Evolutionary conservation across 2,113 vertebrate genomes (phyloP).

Genomic region (Xyliphius kryptos): DNA sequence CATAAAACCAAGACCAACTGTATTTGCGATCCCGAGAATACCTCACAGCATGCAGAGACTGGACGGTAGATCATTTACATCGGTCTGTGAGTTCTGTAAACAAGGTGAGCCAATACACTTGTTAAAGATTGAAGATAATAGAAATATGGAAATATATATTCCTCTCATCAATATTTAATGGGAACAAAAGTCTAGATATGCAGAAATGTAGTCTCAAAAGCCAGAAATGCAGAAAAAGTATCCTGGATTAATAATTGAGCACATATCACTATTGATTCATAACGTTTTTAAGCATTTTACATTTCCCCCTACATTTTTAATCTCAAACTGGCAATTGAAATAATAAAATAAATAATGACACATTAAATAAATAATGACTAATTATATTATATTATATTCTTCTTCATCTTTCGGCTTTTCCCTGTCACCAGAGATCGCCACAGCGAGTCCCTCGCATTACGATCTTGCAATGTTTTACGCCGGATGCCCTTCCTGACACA

Average conservation of each 20-base stretch:
- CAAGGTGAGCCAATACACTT: slow-evolving; percentile 40
- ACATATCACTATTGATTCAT: slow-evolving; percentile 40
- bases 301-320: slow-evolving; percentile 8
- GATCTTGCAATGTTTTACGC: too few relatives aligned
- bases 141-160: slow-evolving; percentile 49
- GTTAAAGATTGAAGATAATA: slow-evolving; percentile 48
- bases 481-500: too few relatives aligned
- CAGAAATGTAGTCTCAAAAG: slow-evolving; percentile 33
- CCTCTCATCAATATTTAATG: slow-evolving; percentile 42
- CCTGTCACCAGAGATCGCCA: too few relatives aligned
- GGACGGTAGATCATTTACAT: slow-evolving; percentile 23
- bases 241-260: slow-evolving; percentile 44
- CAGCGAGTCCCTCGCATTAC: too few relatives aligned
- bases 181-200: slow-evolving; percentile 35
- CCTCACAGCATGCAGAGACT: slow-evolving; percentile 1
- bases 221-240: slow-evolving; percentile 41
- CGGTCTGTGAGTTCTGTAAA: slow-evolving; percentile 9
- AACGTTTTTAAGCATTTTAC: slow-evolving; percentile 6
- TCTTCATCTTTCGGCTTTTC: too few relatives aligned
- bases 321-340: neutral
- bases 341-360: neutral
- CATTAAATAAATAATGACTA: too few relatives aligned
- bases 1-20: too few relatives aligned
- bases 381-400: too few relatives aligned
- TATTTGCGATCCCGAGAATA: too few relatives aligned